phyloP scores from a whole-genome alignment of 1,140 invertebrate genomes.

The Vollenhovia emeryi region DNA sequence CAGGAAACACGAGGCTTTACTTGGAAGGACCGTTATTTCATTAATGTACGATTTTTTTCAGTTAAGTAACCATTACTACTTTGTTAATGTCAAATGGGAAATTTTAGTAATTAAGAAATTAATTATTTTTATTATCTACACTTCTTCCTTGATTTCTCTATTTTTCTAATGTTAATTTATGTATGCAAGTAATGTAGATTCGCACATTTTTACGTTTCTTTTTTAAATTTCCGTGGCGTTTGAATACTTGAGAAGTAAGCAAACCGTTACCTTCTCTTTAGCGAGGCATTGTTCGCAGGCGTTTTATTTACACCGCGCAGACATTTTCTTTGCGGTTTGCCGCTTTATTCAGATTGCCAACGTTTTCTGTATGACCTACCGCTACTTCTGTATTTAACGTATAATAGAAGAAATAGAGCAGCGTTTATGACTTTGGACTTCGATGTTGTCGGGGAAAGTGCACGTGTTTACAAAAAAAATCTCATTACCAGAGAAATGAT shows the following conservation, averaged over 20 bases:
- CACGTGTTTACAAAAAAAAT: background rate
- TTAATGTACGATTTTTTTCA: too few relatives aligned
- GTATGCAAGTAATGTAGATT: background rate
- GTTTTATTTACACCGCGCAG: background rate
- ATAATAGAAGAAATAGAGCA: background rate
- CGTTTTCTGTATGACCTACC: background rate
- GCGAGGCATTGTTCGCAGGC: conserved; percentile 19
- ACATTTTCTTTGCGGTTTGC: conserved; percentile 23
- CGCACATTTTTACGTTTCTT: background rate
- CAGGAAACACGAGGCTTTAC: background rate
- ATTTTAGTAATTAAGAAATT: background rate
- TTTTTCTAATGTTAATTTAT: background rate
- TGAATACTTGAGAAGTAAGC: conserved; percentile 1
- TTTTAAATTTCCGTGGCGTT: background rate
- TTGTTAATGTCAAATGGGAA: background rate
- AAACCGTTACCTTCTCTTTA: background rate
- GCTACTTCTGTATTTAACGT: conserved; percentile 12
- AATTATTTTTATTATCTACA: background rate
- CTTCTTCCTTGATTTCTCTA: background rate
- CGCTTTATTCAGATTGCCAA: conserved; percentile 21
- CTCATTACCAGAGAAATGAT: background rate
- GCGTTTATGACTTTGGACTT: background rate
- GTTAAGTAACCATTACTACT: background rate
- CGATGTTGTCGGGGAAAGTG: background rate
- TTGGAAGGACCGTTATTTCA: background rate